A percentile compares a stretch with the other conserved stretches of the same genome.
Evolutionary conservation across 1,140 invertebrate species (phyloP).

Genomic region (Oncopeltus fasciatus): DNA sequence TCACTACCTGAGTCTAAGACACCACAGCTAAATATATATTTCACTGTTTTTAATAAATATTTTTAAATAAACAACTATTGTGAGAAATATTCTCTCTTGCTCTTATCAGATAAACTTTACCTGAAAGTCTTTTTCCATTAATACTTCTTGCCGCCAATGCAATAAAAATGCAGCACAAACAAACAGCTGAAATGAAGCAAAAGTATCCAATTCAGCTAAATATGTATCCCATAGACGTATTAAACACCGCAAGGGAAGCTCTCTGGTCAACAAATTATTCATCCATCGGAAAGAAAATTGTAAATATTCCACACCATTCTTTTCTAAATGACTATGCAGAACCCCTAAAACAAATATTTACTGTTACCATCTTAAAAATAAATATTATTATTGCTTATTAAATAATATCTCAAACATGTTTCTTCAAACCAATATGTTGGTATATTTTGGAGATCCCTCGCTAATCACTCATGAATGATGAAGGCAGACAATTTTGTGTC

Average conservation of each 20-base stretch:
- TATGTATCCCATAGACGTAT: constrained; percentile 99
- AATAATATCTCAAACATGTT: too few relatives aligned
- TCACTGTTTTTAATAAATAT: too few relatives aligned
- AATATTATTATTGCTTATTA: too few relatives aligned
- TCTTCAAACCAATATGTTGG: too few relatives aligned
- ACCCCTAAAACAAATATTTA: constrained; percentile 38
- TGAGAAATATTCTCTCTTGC: too few relatives aligned
- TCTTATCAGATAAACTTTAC: constrained; percentile 32
- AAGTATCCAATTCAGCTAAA: constrained; percentile 87
- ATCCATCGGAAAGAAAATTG: constrained; percentile 99
- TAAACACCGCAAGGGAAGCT: constrained; percentile 92
- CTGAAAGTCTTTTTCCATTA: constrained; percentile 91
- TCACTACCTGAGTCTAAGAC: too few relatives aligned
- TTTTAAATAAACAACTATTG: too few relatives aligned
- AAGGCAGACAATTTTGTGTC: too few relatives aligned
- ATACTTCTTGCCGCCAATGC: constrained; percentile 80
- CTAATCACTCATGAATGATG: too few relatives aligned
- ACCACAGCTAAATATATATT: too few relatives aligned
- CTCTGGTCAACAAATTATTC: constrained; percentile 96
- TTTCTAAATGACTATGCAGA: constrained; percentile 81
- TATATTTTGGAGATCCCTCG: too few relatives aligned
- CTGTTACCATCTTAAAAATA: too few relatives aligned
- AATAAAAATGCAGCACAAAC: constrained; percentile 97
- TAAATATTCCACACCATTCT: constrained; percentile 91
- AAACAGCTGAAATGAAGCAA: constrained; percentile 94